phyloP scores from a whole-genome alignment of 1,140 invertebrate genomes.

The Batillaria attramentaria region DNA sequence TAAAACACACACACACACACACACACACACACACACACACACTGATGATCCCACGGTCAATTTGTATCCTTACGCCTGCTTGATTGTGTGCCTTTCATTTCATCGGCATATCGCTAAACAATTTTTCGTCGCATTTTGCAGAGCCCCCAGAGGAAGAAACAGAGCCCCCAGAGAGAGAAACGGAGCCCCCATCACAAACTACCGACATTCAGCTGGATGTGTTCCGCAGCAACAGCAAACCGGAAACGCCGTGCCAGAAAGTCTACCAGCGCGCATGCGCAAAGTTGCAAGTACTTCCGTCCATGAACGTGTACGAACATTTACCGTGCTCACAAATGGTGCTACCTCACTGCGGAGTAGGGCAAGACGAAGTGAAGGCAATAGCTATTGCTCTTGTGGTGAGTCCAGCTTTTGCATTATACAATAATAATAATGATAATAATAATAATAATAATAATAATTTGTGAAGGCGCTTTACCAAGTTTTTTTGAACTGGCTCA shows the following conservation, averaged over 20 bases:
- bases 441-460: too few relatives aligned
- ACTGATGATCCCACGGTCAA: too few relatives aligned
- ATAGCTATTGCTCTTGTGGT: slow-evolving; percentile 39
- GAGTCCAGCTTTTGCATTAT: too few relatives aligned
- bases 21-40: too few relatives aligned
- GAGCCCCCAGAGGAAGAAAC: slow-evolving; percentile 6
- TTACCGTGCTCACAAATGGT: slow-evolving; percentile 29
- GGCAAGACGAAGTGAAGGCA: slow-evolving; percentile 35
- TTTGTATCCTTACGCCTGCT: too few relatives aligned
- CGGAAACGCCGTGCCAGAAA: slow-evolving; percentile 30
- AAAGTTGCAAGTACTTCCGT: slow-evolving; percentile 37
- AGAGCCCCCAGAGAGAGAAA: neutral
- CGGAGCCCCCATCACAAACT: neutral
- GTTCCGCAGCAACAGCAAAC: neutral
- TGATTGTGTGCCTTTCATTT: too few relatives aligned
- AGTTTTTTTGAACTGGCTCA: too few relatives aligned
- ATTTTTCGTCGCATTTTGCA: neutral
- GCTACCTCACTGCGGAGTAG: slow-evolving; percentile 33
- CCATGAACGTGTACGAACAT: slow-evolving; percentile 30
- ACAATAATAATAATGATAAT: too few relatives aligned
- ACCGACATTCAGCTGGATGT: slow-evolving; percentile 4
- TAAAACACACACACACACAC: too few relatives aligned
- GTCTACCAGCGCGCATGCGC: slow-evolving; percentile 41
- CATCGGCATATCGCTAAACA: too few relatives aligned
- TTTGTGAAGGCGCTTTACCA: too few relatives aligned